phyloP scores from a whole-genome alignment of 2,888 invertebrate species.

The Tipula vernalis region DNA sequence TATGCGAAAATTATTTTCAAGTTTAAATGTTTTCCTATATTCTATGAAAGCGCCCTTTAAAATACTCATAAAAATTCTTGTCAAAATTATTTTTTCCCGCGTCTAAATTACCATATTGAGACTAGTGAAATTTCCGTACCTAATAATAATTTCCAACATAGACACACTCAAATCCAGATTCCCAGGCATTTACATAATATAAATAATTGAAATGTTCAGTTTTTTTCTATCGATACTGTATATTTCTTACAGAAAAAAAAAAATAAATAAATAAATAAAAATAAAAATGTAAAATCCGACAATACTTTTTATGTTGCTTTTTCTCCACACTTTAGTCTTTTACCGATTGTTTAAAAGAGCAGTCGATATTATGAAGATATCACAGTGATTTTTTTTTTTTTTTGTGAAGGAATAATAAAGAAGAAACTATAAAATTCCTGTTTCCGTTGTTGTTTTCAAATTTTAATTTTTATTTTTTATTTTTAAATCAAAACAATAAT shows the following conservation, averaged over 20 bases:
- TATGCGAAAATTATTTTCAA: background rate
- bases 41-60: background rate
- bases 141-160: background rate
- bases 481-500: background rate
- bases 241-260: background rate
- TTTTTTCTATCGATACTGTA: background rate
- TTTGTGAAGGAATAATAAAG: background rate
- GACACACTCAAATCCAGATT: background rate
- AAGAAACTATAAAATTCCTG: background rate
- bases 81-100: background rate
- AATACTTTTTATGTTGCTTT: background rate
- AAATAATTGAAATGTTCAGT: background rate
- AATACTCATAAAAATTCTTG: background rate
- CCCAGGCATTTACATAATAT: background rate
- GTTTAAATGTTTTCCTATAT: background rate
- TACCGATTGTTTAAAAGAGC: background rate
- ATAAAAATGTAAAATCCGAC: background rate
- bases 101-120: background rate
- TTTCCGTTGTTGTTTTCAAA: background rate
- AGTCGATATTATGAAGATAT: background rate
- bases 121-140: background rate
- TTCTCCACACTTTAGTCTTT: background rate
- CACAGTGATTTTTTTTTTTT: background rate
- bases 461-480: background rate
- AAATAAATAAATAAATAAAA: background rate